phyloP scores from a whole-genome alignment of 2,797 vertebrate genomes.

The Euthynnus affinis region DNA sequence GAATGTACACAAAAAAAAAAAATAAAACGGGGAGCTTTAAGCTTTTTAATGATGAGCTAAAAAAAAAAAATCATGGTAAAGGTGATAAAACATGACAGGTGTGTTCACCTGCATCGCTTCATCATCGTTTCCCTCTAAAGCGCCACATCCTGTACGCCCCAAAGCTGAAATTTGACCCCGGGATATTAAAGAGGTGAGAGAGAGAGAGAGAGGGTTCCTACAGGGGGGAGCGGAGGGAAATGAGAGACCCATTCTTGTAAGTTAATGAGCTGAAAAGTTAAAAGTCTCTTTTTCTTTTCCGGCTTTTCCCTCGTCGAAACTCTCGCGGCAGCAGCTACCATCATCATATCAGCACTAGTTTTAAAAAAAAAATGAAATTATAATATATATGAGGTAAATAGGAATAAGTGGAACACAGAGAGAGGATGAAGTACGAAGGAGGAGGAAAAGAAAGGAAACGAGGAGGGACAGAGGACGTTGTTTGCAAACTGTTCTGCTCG shows the following conservation, averaged over 20 bases:
- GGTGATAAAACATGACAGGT: conserved; percentile 2
- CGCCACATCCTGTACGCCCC: not conserved
- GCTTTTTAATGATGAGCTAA: not conserved
- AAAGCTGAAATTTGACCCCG: not conserved
- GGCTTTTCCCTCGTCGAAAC: no score
- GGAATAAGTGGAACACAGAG: no score
- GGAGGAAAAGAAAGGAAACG: not conserved
- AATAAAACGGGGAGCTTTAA: conserved; percentile 9
- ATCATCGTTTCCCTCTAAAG: not conserved
- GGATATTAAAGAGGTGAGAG: conserved; percentile 14
- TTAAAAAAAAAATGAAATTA: no score
- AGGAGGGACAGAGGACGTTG: not conserved
- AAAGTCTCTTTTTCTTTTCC: no score
- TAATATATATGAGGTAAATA: no score
- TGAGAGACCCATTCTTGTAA: not conserved
- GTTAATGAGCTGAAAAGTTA: conserved; percentile 18
- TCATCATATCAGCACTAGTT: no score
- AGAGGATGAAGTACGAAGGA: not conserved
- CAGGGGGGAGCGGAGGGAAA: not conserved
- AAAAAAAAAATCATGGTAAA: conserved; percentile 16
- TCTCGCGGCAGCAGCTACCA: no score
- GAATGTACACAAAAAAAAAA: not conserved
- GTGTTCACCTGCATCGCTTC: not conserved
- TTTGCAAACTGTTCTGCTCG: not conserved
- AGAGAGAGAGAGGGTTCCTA: not conserved